Percentiles rank a stretch among this genome's conserved stretches.
These are phyloP conservation scores for Eolophus roseicapilla DNA, from an alignment of 2,113 vertebrate species.

Conservation along the genomic window DNA sequence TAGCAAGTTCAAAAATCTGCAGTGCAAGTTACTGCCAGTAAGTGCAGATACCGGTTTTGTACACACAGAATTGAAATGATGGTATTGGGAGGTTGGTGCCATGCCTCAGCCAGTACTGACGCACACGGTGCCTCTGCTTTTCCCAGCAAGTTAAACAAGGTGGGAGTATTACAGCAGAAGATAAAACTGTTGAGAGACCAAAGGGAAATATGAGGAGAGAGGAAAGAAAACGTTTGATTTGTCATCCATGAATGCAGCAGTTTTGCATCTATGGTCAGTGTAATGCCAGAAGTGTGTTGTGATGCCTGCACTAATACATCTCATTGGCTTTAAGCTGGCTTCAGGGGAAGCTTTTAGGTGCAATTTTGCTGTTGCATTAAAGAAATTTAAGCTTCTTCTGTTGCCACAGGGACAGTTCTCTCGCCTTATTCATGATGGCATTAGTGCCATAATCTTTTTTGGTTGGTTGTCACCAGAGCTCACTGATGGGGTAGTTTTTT, in stretches of 20 bases:
- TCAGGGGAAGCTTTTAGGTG: not conserved
- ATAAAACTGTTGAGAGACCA: not conserved
- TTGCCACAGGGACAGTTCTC: not conserved
- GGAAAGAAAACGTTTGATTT: not conserved
- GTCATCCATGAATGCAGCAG: not conserved
- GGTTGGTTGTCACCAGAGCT: not conserved
- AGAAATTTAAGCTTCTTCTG: not conserved
- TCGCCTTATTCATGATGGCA: not conserved
- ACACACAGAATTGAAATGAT: not conserved
- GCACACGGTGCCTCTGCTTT: accelerated
- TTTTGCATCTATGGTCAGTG: accelerated
- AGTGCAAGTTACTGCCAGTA: constrained; percentile 88
- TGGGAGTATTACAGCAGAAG: not conserved
- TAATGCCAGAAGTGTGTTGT: accelerated
- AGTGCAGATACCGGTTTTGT: constrained; percentile 41
- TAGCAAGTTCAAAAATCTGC: constrained; percentile 86
- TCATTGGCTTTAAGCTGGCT: not conserved
- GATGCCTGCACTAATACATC: not conserved
- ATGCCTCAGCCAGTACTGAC: not conserved
- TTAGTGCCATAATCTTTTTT: not conserved
- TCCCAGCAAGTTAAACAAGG: not conserved
- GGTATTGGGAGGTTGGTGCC: not conserved
- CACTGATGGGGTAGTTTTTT: not conserved
- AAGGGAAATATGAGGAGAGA: not conserved
- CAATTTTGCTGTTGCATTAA: not conserved